Base-by-base conservation (phyloP, 2,888 invertebrate genomes). In the Alcis repandata region DNA sequence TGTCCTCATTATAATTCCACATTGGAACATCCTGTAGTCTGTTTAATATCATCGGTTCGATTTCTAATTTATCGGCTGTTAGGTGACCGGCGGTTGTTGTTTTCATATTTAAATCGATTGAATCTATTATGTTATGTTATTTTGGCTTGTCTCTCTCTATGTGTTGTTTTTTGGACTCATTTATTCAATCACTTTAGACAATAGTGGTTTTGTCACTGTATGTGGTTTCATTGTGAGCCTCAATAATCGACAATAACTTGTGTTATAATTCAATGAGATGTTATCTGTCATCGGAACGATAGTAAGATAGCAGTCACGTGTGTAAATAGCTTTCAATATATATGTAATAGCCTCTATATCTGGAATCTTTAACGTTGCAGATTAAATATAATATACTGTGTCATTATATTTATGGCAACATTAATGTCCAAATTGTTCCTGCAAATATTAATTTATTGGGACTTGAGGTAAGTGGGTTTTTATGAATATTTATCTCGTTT, bases 41-140 rank as follows among this genome's bases (percentile, higher is more conserved):
- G 33, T 53, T 43, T 52, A 63, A 41, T 33, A 46, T 46, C 41
- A 38, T 19, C 20, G 46, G 17, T 48, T 48, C 36, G 48, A 51
- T 56, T 64, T 56, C 54, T 59, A 59, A 59, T 54, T 59, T 59
- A 59, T 54, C 19, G 49, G 32, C 59, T 17, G 53, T 56, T 49
- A 27, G 54, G 45, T 54, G 49, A 36, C 43, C 54, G 56, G 59
- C 54, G 56, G 59, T 59, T 59, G 53, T 59, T 54, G 64, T 64
- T 64, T 54, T 59, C 48, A 32, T 54, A 64, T 64, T 64, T 54
- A 64, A 54, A 64, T 64, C 6, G 17, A 52, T 41, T 46, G 63
- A 57, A 63, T 63, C 17, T 52, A 53, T 52, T 63, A 27, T 19
- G 19, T 58, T 36, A n/a, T n/a, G n/a, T n/a, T n/a, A n/a, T 13